Evolutionary conservation across 2,888 invertebrate genomes (phyloP).

Genomic region (Baronia brevicornis): DNA sequence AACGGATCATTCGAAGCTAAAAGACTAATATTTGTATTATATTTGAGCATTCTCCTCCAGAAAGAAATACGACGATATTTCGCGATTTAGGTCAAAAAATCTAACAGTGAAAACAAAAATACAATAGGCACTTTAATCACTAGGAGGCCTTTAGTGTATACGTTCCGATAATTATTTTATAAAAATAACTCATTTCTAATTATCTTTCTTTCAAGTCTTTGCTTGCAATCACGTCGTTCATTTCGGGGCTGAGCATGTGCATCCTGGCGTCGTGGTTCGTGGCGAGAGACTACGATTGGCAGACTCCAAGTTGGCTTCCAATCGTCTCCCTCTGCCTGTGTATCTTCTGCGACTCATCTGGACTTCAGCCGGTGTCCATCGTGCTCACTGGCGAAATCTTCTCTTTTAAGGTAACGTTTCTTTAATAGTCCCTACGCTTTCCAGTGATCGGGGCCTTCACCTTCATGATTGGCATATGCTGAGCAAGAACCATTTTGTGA

Average conservation of each 20-base stretch:
- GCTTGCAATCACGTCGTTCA: conserved; percentile 40
- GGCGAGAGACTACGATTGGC: conserved; percentile 32
- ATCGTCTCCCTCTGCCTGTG: conserved; percentile 62
- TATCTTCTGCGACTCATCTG: conserved; percentile 67
- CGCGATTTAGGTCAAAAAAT: too few relatives aligned
- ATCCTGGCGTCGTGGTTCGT: conserved; percentile 57
- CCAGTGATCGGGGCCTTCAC: too few relatives aligned
- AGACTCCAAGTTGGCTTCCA: conserved; percentile 62
- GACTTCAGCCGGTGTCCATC: conserved; percentile 68
- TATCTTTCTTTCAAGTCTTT: conserved; percentile 37
- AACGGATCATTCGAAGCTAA: too few relatives aligned
- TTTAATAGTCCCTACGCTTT: too few relatives aligned
- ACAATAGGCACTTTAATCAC: too few relatives aligned
- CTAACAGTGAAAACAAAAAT: too few relatives aligned
- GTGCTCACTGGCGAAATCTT: conserved; percentile 70
- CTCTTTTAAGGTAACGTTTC: conserved; percentile 58
- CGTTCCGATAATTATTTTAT: background rate
- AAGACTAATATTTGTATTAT: too few relatives aligned
- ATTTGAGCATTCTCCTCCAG: too few relatives aligned
- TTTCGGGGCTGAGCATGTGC: conserved; percentile 59
- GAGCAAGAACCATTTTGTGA: too few relatives aligned
- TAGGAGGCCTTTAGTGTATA: too few relatives aligned
- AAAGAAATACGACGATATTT: too few relatives aligned
- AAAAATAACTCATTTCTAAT: background rate
- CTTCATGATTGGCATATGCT: too few relatives aligned